Base-by-base conservation (phyloP, 1,140 invertebrate genomes). In the Neelides sp. region DNA sequence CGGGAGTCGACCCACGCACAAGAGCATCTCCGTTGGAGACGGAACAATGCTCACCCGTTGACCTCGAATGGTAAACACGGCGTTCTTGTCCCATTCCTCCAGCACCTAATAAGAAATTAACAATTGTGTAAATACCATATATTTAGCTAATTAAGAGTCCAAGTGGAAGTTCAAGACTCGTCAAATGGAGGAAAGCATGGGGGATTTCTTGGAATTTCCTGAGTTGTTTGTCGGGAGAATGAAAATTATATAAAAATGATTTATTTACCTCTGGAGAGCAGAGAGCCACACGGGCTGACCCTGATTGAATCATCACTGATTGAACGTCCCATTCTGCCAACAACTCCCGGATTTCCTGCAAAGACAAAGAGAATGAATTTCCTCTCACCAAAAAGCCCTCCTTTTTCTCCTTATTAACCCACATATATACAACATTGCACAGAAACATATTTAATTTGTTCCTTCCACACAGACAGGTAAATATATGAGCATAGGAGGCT, bases 1-100 rank as follows among this genome's bases (percentile, higher is more conserved):
- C 1, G 75, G 75, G 13, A 77, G 62, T 30, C 74, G 65, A 7
- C 73, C 73, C 3, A 77, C 64, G 59, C 75, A 77, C 4, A 78
- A 62, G 45, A 76, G 64, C 55, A 71, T 70, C 48, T 75, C 71
- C 12, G 71, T 73, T 22, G 66, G 65, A 20, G 70, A 71, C 4
- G 72, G 65, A 13, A 62, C 61, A 30, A 75, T 64, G 48, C 68
- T 64, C 12, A 71, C 63, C 27, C 67, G 58, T 57, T 71, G 68
- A 17, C 68, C 69, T n/a, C 69, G 54, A 12, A 71, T 55, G 10
- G 63, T 61, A 45, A 68, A 68, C 5, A 63, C 55, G 13, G 62
- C 57, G 23, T 66, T 59, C 35, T 59, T 58, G 54, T 66, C 66
- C 65, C 58, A 71, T 27, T 68, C 66, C 34, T 67, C 66, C 39